phyloP scores from a whole-genome alignment of 2,888 invertebrate genomes.

The Teleiodes luculella region DNA sequence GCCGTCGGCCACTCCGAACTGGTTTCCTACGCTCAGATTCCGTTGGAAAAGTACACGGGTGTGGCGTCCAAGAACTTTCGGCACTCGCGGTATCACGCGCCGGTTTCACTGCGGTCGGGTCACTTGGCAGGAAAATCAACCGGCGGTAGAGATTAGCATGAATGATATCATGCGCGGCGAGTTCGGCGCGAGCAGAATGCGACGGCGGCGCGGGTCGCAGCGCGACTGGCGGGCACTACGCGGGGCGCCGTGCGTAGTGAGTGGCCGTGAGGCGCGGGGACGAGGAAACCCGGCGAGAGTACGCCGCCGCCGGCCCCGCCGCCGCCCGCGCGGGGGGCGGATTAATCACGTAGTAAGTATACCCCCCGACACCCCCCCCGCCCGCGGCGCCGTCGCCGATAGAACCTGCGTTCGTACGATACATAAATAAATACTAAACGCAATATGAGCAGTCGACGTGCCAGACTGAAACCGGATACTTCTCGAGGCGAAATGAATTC shows the following conservation, averaged over 20 bases:
- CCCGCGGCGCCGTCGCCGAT: slow-evolving; percentile 44
- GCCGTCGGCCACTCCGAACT: slow-evolving; percentile 60
- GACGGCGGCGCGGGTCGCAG: slow-evolving; percentile 72
- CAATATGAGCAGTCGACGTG: slow-evolving; percentile 66
- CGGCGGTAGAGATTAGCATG: slow-evolving; percentile 71
- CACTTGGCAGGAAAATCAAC: slow-evolving; percentile 71
- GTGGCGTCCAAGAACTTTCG: slow-evolving; percentile 67
- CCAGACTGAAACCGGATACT: slow-evolving; percentile 78
- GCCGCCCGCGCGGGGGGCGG: slow-evolving; percentile 51
- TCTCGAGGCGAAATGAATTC: slow-evolving; percentile 69
- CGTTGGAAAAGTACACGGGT: slow-evolving; percentile 67
- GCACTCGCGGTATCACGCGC: slow-evolving; percentile 67
- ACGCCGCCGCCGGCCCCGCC: slow-evolving; percentile 48
- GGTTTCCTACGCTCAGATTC: slow-evolving; percentile 60
- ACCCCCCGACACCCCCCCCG: slow-evolving; percentile 56
- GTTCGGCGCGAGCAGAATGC: slow-evolving; percentile 43
- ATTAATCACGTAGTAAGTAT: slow-evolving; percentile 79
- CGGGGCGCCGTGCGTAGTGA: slow-evolving; percentile 75
- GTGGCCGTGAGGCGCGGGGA: slow-evolving; percentile 79
- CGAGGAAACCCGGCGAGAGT: slow-evolving; percentile 78
- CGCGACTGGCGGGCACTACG: slow-evolving; percentile 73
- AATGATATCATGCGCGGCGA: slow-evolving; percentile 58
- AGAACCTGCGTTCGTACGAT: slow-evolving; percentile 70
- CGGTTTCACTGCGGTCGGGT: slow-evolving; percentile 59
- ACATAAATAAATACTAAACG: slow-evolving; percentile 75